Evolutionary conservation across 2,113 vertebrate genomes (phyloP), one percentile per base, ranked within the genome.

Genomic region (Notarius quadriscutis): DNA sequence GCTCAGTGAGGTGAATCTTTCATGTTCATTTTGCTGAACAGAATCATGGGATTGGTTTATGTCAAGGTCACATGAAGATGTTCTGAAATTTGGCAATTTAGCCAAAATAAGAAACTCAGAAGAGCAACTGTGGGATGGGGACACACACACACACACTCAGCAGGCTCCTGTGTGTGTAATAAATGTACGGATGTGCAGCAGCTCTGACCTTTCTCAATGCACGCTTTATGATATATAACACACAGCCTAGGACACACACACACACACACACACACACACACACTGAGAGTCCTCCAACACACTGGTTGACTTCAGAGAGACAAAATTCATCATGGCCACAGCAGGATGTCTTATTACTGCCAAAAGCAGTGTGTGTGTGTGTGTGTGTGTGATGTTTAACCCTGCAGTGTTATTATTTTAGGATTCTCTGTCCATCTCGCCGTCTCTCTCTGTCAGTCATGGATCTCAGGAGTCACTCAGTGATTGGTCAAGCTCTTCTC

Each of bases 201-300:
- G 58, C 84, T 53, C 17, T 79, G 84, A 86, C 84, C 84, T 86
- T 86, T 79, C 51, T 25, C 58, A 53, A 78, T 11, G 51, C 58
- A 85, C 84, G 78, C 41, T 78, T 78, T 86, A 63, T 78, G 74
- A 86, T 63, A 86, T 83, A 65, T 83, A 83, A 77, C 67, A 85
- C 58, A 65, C 72, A 30, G 22, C 9, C 74, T 14, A 27, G 4
- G 1, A 53, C 57, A 63, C 67, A 57, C 53, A 50, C 41, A 53
- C 12, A 48, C 62, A 58, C 74, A 82, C 14, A 79, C n/a, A 69
- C 58, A 67, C 71, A 88, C 8, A 74, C 34, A 55, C 69, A 75
- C 30, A 72, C 14, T 14, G 17, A 48, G 62, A 87, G 53, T 62
- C 34, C 72, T 86, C 41, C 67, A 58, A 87, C 62, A 83, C 78